These are phyloP conservation scores for Dinomys branickii DNA, from an alignment of 2,113 vertebrate species.

Conservation along the genomic window DNA sequence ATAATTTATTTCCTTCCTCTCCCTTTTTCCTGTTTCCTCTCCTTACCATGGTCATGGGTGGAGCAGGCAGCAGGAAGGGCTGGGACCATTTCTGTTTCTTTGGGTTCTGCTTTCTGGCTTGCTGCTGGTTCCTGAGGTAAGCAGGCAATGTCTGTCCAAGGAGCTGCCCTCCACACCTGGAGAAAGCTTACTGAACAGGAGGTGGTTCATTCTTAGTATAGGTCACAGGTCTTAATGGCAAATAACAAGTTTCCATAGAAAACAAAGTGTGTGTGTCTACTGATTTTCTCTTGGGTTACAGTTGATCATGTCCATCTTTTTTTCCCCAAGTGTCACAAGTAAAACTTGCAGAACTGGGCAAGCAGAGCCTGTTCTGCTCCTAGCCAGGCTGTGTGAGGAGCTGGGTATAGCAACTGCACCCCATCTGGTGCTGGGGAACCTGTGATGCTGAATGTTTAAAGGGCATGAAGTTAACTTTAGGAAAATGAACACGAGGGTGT, in stretches of 20 bases:
- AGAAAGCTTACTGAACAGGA: slow-evolving; percentile 71
- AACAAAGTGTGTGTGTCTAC: background rate
- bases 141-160: background rate
- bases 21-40: slow-evolving; percentile 41
- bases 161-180: background rate
- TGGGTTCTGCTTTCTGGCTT: slow-evolving; percentile 79
- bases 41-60: background rate
- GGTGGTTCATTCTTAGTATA: slow-evolving; percentile 41
- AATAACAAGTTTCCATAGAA: slow-evolving; percentile 80
- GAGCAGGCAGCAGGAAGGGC: slow-evolving; percentile 53
- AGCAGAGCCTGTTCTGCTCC: accelerated
- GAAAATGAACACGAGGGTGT: too few species aligned
- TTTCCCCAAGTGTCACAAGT: accelerated
- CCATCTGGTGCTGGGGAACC: background rate
- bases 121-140: background rate
- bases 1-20: slow-evolving; percentile 79
- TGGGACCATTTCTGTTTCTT: slow-evolving; percentile 78
- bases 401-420: too few species aligned
- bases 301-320: background rate
- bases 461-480: background rate
- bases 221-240: slow-evolving; percentile 64
- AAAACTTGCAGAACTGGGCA: too few species aligned
- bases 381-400: accelerated
- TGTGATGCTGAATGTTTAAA: background rate
- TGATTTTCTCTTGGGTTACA: background rate